A percentile compares a stretch with the other conserved stretches of the same genome.
These are phyloP conservation scores for Delphinapterus leucas DNA, from an alignment of 2,113 vertebrate genomes.

Conservation along the genomic window DNA sequence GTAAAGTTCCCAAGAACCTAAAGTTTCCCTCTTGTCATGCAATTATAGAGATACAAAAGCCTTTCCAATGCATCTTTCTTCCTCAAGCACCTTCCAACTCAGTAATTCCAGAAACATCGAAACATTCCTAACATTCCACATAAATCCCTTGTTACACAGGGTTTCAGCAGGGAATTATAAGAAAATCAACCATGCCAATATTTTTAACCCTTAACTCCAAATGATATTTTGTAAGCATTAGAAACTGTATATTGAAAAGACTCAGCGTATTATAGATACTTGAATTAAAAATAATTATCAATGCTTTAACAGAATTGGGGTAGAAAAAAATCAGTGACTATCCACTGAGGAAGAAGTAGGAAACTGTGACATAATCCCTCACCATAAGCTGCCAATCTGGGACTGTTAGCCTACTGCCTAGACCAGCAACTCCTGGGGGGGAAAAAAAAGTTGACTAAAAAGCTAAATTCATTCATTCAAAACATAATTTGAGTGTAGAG, in stretches of 20 bases:
- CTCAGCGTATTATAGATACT: not conserved
- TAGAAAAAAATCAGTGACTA: not conserved
- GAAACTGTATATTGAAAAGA: not conserved
- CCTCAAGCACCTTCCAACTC: slow-evolving; percentile 25
- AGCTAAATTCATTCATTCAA: not conserved
- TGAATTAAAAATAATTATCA: not conserved
- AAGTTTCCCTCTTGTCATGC: not conserved
- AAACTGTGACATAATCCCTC: not conserved
- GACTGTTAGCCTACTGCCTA: not conserved
- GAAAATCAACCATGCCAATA: slow-evolving; percentile 24
- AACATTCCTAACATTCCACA: slow-evolving; percentile 59
- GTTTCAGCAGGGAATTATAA: slow-evolving; percentile 26
- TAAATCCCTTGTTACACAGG: slow-evolving; percentile 31
- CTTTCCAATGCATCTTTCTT: not conserved
- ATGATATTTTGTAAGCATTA: not conserved
- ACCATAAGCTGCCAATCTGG: not conserved
- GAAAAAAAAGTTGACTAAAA: not conserved
- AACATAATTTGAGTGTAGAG: not conserved
- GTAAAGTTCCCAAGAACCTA: not conserved
- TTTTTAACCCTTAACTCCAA: slow-evolving; percentile 34
- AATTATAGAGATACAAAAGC: slow-evolving; percentile 7
- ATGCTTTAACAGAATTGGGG: not conserved
- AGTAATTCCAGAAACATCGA: slow-evolving; percentile 32
- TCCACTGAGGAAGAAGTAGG: not conserved
- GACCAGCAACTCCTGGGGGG: not conserved